These are phyloP conservation scores for Agrochola macilenta DNA, from an alignment of 2,888 invertebrate species.

Conservation along the genomic window DNA sequence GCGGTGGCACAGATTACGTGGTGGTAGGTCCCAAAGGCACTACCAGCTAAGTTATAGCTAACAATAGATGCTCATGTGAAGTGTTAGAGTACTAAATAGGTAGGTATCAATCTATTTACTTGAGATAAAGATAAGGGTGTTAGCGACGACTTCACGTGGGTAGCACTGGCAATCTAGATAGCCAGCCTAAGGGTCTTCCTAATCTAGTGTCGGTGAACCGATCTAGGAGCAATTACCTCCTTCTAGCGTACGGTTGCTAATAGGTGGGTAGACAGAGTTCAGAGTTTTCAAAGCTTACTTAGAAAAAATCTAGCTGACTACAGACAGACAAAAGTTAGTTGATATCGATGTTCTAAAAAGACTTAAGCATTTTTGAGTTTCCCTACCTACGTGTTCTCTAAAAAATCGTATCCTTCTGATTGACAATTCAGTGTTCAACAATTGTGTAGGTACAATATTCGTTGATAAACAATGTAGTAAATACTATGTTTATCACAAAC, in stretches of 20 bases:
- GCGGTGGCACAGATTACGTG: too few species aligned
- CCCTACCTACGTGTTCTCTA: too few species aligned
- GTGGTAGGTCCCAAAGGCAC: too few species aligned
- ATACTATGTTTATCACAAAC: conserved; percentile 1
- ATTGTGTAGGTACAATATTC: background rate
- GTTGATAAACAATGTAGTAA: conserved; percentile 11
- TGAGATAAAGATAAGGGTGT: background rate
- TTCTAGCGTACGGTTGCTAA: background rate
- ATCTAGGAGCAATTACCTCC: conserved; percentile 4
- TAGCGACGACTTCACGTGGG: background rate
- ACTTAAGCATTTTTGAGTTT: too few species aligned
- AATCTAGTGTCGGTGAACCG: conserved; percentile 20
- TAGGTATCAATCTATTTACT: background rate
- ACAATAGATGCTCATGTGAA: too few species aligned
- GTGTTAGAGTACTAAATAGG: too few species aligned
- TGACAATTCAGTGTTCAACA: background rate
- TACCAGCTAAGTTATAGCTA: too few species aligned
- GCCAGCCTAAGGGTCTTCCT: background rate
- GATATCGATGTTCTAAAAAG: too few species aligned
- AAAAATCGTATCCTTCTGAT: background rate
- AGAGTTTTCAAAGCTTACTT: background rate
- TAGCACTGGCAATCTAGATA: conserved; percentile 3
- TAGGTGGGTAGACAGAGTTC: background rate
- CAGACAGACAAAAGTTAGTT: too few species aligned
- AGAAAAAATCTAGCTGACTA: background rate